A percentile compares a stretch with the other conserved stretches of the same genome.
Evolutionary conservation across 2,888 invertebrate species (phyloP).

Genomic region (Patella caerulea): DNA sequence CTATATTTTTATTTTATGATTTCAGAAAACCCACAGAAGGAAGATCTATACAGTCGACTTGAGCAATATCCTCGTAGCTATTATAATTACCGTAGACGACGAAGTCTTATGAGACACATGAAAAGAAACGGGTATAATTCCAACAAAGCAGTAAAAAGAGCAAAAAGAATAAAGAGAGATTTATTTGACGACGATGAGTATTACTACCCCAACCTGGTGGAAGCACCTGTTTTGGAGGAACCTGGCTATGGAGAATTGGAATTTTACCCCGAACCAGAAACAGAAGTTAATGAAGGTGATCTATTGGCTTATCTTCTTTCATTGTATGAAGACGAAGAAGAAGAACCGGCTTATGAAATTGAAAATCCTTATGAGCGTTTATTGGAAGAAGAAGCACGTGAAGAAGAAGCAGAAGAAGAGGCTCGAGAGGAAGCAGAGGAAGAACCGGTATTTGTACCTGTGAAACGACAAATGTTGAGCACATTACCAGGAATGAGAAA

Average conservation of each 20-base stretch:
- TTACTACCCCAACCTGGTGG: constrained; percentile 13
- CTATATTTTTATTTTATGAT: too few relatives aligned
- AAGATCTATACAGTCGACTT: not conserved
- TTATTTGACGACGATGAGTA: constrained; percentile 32
- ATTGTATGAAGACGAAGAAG: not conserved
- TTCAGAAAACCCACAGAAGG: too few relatives aligned
- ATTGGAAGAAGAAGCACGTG: not conserved
- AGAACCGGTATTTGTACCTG: constrained; percentile 20
- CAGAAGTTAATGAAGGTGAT: not conserved
- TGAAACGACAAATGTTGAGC: constrained; percentile 35
- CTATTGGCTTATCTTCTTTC: not conserved
- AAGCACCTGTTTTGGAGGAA: not conserved
- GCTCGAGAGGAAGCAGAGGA: constrained; percentile 21
- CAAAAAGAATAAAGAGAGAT: constrained; percentile 41
- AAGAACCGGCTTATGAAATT: not conserved
- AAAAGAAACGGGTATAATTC: not conserved
- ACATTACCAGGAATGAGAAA: constrained; percentile 35
- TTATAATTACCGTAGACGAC: not conserved
- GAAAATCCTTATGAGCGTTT: not conserved
- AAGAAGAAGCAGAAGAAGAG: constrained; percentile 16
- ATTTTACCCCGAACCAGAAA: not conserved
- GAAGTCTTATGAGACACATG: not conserved
- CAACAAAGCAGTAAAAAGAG: constrained; percentile 22
- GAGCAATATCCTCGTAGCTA: not conserved
- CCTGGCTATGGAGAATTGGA: not conserved